Evolutionary conservation across 2,888 invertebrate genomes (phyloP), one percentile per base, ranked within the genome.

Genomic region (Melieria crassipennis): DNA sequence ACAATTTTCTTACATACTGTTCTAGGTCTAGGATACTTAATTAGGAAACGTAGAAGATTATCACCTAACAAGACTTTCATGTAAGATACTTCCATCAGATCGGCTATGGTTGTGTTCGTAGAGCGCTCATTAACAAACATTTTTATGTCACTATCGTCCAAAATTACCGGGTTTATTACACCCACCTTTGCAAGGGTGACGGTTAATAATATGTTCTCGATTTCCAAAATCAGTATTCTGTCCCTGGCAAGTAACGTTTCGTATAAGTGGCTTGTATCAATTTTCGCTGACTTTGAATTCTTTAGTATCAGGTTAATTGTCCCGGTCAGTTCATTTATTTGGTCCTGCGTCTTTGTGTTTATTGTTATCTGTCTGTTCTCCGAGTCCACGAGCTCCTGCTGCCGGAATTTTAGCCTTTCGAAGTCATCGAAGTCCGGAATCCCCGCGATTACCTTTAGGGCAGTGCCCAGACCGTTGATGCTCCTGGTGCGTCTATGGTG

Each of bases 101-200:
- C 65, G 46, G 73, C 68, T 62, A 73, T n/a, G 46, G 60, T 73
- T 43, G 65, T 52, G 61, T 71, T 71, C 56, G 70, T 73, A 47
- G 65, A 69, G 55, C 55, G 45, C 60, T 56, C 56, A 5, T 69
- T 71, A 42, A 71, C 62, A 57, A 65, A 16, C 30, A 10, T 46
- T 11, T 66, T 57, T 13, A 66, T n/a, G 46, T 66, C 66, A 45
- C 65, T 58, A 30, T 47, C 50, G 16, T 58, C 50, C 10, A 58
- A 30, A 13, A 65, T 42, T 65, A 42, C 10, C 4, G 68, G n/a
- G 42, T 48, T 69, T 43, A 70, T 60, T 13, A 70, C 56, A 9
- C 13, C 30, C 5, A 65, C 52, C 57, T 58, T 65, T 65, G 70
- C 60, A 58, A 65, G 57, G 30, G 66, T 66, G n/a, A n/a, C n/a